Evolutionary conservation across 2,113 vertebrate species (phyloP).

Genomic region (Clinocottus analis): DNA sequence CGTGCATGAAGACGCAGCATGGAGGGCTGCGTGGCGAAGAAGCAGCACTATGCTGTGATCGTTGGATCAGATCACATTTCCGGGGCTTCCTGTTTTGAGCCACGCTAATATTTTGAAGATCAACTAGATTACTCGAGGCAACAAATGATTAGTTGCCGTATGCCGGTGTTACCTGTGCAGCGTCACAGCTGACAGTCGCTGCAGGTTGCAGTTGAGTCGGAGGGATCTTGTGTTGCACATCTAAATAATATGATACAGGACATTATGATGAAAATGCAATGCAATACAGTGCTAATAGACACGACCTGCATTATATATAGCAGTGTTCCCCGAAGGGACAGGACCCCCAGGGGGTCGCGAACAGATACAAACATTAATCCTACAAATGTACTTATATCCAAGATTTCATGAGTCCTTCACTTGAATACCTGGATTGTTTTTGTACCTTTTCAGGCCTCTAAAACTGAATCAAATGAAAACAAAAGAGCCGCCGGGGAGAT

Average conservation of each 20-base stretch:
- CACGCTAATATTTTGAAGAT: slow-evolving; percentile 20
- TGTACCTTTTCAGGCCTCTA: neutral
- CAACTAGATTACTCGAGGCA: slow-evolving; percentile 4
- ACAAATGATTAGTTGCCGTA: neutral
- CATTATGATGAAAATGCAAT: neutral
- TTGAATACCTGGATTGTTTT: neutral
- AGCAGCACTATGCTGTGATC: neutral
- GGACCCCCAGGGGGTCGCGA: neutral
- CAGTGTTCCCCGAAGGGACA: neutral
- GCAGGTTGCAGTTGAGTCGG: neutral
- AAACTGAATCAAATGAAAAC: neutral
- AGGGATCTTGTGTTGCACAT: neutral
- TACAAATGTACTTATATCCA: neutral
- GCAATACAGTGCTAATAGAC: neutral
- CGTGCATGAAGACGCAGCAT: neutral
- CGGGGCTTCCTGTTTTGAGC: slow-evolving; percentile 24
- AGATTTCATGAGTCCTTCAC: neutral
- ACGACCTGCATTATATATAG: neutral
- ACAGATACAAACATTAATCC: neutral
- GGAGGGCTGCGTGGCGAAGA: neutral
- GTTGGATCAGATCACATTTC: slow-evolving; percentile 3
- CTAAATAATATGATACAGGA: neutral
- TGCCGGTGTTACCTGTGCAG: neutral
- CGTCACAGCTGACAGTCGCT: neutral
- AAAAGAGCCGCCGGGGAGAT: neutral